Conservation (phyloP, 2,888 invertebrate species). For the Laspeyria flexula region DNA sequence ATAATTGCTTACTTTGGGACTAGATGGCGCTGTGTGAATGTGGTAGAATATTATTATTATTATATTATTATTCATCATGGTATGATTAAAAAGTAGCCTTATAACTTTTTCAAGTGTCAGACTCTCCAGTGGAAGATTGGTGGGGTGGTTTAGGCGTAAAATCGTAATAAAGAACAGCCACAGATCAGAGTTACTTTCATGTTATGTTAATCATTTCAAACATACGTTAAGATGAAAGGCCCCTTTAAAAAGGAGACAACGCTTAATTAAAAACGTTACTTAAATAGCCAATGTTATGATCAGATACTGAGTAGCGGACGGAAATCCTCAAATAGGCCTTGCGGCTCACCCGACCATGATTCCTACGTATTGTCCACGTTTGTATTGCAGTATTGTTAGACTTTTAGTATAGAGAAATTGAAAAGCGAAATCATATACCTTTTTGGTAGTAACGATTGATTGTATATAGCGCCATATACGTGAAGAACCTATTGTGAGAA, state of each 20-base stretch:
- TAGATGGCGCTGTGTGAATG: too few relatives aligned
- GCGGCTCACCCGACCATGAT: conserved; percentile 36
- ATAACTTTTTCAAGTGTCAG: too few relatives aligned
- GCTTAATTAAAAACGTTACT: conserved; percentile 34
- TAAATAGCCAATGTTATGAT: conserved; percentile 32
- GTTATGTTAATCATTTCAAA: too few relatives aligned
- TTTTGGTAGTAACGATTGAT: conserved; percentile 1
- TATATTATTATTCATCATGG: too few relatives aligned
- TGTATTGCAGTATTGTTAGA: conserved; percentile 15
- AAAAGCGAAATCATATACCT: conserved; percentile 8
- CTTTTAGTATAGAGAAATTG: conserved; percentile 22
- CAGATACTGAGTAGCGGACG: conserved; percentile 39
- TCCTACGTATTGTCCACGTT: conserved; percentile 39
- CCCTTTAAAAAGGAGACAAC: conserved; percentile 8
- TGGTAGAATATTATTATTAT: too few relatives aligned
- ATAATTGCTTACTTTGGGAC: too few relatives aligned
- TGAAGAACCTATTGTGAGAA: conserved; percentile 6
- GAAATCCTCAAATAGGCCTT: conserved; percentile 43
- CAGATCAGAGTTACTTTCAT: too few relatives aligned
- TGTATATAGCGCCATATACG: neutral
- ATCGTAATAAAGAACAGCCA: too few relatives aligned
- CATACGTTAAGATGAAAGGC: neutral
- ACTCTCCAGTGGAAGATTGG: too few relatives aligned
- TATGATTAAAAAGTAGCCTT: too few relatives aligned
- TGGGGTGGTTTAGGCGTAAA: too few relatives aligned